phyloP scores from a whole-genome alignment of 2,888 invertebrate species.

The Heliconius charithonia region DNA sequence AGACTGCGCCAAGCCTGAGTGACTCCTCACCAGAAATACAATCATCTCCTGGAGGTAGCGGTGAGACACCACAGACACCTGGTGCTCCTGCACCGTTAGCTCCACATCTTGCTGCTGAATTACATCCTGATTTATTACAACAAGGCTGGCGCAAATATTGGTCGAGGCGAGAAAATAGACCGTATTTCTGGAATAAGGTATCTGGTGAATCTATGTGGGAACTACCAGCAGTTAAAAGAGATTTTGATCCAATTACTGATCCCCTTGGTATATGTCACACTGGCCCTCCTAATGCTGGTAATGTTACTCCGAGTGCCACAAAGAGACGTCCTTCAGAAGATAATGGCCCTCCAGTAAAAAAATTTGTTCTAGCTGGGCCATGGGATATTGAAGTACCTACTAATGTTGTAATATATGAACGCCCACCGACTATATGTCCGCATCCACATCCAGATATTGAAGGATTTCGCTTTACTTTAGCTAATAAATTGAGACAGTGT shows the following conservation, averaged over 20 bases:
- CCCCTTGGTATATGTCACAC: constrained; percentile 91
- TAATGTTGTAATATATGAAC: constrained; percentile 94
- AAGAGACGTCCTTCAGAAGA: constrained; percentile 93
- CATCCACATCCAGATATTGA: constrained; percentile 98
- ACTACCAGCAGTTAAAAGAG: constrained; percentile 91
- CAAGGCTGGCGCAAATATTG: constrained; percentile 98
- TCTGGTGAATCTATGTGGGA: constrained; percentile 99
- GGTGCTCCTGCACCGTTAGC: constrained; percentile 83
- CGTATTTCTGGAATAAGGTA: constrained; percentile 98
- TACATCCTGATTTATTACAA: constrained; percentile 84
- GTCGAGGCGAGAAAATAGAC: constrained; percentile 97
- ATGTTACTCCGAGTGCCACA: constrained; percentile 83
- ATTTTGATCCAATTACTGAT: constrained; percentile 96
- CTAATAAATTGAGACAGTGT: constrained; percentile 93
- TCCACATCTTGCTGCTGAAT: constrained; percentile 75
- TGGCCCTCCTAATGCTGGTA: constrained; percentile 73
- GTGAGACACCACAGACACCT: constrained; percentile 83
- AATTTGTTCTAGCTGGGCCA: constrained; percentile 93
- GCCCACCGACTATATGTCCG: constrained; percentile 91
- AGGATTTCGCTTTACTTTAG: constrained; percentile 91
- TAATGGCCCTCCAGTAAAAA: constrained; percentile 91
- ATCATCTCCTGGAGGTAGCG: constrained; percentile 74
- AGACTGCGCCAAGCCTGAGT: constrained; percentile 67
- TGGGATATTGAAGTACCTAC: constrained; percentile 98
- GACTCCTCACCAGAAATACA: constrained; percentile 78